These are phyloP conservation scores for Xiphophorus hellerii DNA, from an alignment of 2,113 vertebrate genomes.

Conservation along the genomic window DNA sequence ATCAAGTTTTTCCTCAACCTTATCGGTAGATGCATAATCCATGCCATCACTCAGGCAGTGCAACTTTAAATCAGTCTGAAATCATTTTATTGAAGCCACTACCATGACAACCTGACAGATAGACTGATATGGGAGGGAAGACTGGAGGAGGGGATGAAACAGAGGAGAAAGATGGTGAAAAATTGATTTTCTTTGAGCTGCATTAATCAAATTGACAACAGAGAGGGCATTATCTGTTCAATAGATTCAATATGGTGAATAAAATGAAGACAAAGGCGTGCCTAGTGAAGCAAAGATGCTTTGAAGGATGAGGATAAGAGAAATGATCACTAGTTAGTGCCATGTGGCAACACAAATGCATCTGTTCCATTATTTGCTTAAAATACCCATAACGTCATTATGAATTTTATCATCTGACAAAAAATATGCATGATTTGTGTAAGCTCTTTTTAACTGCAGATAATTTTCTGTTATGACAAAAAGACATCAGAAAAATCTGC, in stretches of 20 bases:
- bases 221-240: conserved; percentile 71
- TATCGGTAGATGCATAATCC: conserved; percentile 47
- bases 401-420: not conserved
- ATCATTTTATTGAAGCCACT: conserved; percentile 55
- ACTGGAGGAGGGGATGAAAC: conserved; percentile 44
- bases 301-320: conserved; percentile 56
- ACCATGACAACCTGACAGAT: conserved; percentile 57
- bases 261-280: conserved; percentile 71
- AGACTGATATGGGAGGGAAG: conserved; percentile 39
- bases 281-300: conserved; percentile 45
- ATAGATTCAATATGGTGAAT: conserved; percentile 70
- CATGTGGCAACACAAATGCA: conserved; percentile 11
- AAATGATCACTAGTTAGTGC: conserved; percentile 36
- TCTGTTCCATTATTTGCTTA: conserved; percentile 18
- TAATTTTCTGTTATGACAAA: not conserved
- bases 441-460: not conserved
- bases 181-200: conserved; percentile 66
- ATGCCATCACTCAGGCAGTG: conserved; percentile 45
- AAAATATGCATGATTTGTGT: not conserved
- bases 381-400: conserved; percentile 13
- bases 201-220: conserved; percentile 76
- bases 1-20: conserved; percentile 51
- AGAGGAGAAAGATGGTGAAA: conserved; percentile 50
- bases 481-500: not conserved
- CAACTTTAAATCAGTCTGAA: conserved; percentile 58